Percentiles rank a stretch among this genome's conserved stretches.
Conservation (phyloP, 2,888 invertebrate species). For the Gymnocheta viridis region DNA sequence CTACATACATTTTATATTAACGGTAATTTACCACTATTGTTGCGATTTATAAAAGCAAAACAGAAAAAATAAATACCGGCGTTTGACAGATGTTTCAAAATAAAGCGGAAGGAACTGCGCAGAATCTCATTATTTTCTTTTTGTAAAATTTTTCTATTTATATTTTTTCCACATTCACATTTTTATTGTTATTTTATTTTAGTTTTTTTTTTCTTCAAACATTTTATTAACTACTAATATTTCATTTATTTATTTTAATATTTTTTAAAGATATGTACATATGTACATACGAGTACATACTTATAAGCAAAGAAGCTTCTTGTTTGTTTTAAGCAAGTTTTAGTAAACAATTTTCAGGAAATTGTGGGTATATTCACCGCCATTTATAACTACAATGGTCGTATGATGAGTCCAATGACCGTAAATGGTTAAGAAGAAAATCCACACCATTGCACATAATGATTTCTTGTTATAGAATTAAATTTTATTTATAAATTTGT, state of each 20-base stretch:
- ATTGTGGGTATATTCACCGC: constrained; percentile 9
- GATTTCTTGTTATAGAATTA: not conserved
- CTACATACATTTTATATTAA: not conserved
- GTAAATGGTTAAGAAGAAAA: constrained; percentile 5
- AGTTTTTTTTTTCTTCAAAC: not conserved
- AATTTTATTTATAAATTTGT: constrained; percentile 13
- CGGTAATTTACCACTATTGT: constrained; percentile 39
- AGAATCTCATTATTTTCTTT: constrained; percentile 58
- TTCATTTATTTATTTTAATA: not conserved
- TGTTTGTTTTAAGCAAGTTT: not conserved
- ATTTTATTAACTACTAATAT: constrained; percentile 9
- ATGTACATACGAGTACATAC: no score
- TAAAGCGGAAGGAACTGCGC: constrained; percentile 37
- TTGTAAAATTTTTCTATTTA: constrained; percentile 43
- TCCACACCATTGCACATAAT: constrained; percentile 11
- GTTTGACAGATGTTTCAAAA: constrained; percentile 48
- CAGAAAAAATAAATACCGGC: constrained; percentile 59
- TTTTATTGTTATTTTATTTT: constrained; percentile 27
- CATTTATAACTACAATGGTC: constrained; percentile 37
- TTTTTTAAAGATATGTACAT: no score
- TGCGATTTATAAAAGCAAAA: constrained; percentile 62
- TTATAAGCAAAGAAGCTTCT: not conserved
- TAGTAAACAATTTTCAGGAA: not conserved
- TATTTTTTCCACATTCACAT: constrained; percentile 26
- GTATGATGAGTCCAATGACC: constrained; percentile 53